A percentile compares a stretch with the other conserved stretches of the same genome.
These are phyloP conservation scores for Eledona agricola DNA, from an alignment of 2,888 invertebrate genomes.

Conservation along the genomic window DNA sequence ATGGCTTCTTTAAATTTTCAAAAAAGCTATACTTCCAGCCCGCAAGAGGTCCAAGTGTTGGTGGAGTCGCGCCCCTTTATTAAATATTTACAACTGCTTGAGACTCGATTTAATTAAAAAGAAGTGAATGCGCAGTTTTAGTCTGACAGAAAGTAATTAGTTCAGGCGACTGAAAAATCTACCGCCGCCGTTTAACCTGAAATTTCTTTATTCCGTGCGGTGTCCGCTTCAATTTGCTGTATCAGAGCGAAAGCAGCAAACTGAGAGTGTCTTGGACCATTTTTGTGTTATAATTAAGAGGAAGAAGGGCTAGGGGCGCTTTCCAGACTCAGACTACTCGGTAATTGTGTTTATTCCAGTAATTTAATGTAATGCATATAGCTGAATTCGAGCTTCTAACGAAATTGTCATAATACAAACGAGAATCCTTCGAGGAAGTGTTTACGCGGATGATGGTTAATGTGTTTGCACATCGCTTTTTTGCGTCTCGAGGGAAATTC, in stretches of 20 bases:
- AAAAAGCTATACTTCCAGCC: conserved; percentile 10
- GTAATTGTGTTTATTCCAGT: conserved; percentile 25
- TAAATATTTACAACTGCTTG: conserved; percentile 12
- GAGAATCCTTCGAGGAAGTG: conserved; percentile 7
- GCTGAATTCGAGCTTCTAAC: conserved; percentile 14
- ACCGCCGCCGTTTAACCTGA: conserved; percentile 15
- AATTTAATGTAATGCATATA: conserved; percentile 24
- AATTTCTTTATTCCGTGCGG: conserved; percentile 30
- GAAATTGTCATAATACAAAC: conserved; percentile 16
- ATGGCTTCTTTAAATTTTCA: conserved; percentile 17
- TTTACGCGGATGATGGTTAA: conserved; percentile 15
- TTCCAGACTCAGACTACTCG: conserved; percentile 4
- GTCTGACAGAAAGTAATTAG: conserved; percentile 14
- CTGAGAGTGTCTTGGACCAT: background rate
- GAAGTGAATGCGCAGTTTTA: conserved; percentile 20
- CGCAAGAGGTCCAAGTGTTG: conserved; percentile 7
- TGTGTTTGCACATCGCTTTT: conserved; percentile 17
- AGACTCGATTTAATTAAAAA: conserved; percentile 29
- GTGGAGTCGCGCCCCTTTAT: conserved; percentile 8
- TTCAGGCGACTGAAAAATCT: conserved; percentile 27
- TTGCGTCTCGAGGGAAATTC: conserved; percentile 2
- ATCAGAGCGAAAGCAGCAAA: background rate
- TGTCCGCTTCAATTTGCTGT: conserved; percentile 6
- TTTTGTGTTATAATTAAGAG: conserved; percentile 3
- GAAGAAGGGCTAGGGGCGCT: background rate